phyloP scores from a whole-genome alignment of 2,888 invertebrate species.

The Emmelina monodactyla region DNA sequence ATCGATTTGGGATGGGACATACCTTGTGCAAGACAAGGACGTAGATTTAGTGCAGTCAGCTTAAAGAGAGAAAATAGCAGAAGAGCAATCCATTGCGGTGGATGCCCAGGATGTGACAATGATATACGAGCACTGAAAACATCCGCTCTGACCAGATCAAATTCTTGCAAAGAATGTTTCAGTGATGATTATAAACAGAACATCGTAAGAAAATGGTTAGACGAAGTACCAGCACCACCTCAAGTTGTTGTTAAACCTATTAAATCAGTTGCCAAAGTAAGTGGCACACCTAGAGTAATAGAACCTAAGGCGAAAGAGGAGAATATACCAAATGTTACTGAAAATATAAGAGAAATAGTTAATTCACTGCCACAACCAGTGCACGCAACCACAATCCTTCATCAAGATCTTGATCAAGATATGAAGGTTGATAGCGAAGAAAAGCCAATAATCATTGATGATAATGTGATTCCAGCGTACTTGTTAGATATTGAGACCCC shows the following conservation, averaged over 20 bases:
- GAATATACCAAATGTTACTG: no score
- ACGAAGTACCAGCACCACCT: constrained; percentile 68
- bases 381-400: not conserved
- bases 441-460: constrained; percentile 13
- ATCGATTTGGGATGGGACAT: constrained; percentile 59
- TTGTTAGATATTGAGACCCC: constrained; percentile 27
- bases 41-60: constrained; percentile 65
- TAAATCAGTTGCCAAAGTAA: constrained; percentile 50
- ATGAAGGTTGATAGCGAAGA: constrained; percentile 9
- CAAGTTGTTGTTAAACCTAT: constrained; percentile 24
- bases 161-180: constrained; percentile 65
- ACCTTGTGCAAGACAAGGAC: constrained; percentile 55
- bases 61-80: constrained; percentile 70
- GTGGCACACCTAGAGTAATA: constrained; percentile 42
- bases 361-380: constrained; percentile 18
- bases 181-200: constrained; percentile 74
- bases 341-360: constrained; percentile 22
- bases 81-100: constrained; percentile 64
- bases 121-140: constrained; percentile 31
- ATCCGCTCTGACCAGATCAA: constrained; percentile 41
- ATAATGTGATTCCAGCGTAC: constrained; percentile 1
- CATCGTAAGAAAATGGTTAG: constrained; percentile 81
- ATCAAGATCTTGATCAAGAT: not conserved
- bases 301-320: constrained; percentile 34
- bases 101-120: constrained; percentile 73